Base-by-base conservation (phyloP, 30 jellyfish, hydroid and myxozoan species). In the Pseudorhiza aurosa region DNA sequence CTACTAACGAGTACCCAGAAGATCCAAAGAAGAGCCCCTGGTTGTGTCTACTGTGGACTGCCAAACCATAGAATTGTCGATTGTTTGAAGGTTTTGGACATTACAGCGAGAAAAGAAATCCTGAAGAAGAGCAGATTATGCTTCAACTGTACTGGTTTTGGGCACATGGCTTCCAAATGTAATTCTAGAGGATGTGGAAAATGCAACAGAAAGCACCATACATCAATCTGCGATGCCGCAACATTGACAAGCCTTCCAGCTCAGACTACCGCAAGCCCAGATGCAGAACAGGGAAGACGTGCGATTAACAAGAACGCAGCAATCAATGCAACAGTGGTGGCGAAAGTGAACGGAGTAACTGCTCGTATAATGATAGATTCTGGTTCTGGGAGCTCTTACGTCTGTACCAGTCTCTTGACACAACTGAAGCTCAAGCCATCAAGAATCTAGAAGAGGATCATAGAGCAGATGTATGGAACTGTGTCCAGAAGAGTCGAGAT, bases 351-450 rank as follows among this genome's bases (percentile, higher is more conserved):
- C 50, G 87, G 87, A 29, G 58, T 68, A 36, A 69, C 49, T 35
- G 87, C 80, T 4, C 65, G 81, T 14, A 68, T 68, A 25, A 58
- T 82, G 79, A n/a, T 82, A 9, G 81, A 82, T 37, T 19, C 59
- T 43, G 87, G 87, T 17, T 42, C 94, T 10, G 84, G 76, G 22
- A 80, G 91, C 76, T 80, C 91, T 49, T 80, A 80, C 65, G 65
- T 80, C 46, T 64, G 91, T 68, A 46, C 91, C 17, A 65, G 76
- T 4, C 68, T 80, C 51, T 29, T 80, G 76, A 80, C 85, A 50
- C 75, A 63, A 30, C 62, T 62, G 65, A 55, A 43, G 76, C 62
- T 80, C 14, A 80, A 80, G 77, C 84, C 94, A 19, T 50, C 77
- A 31, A 37, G 26, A 30, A 40, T 37, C 12, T 87, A 82, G 55